Conservation (phyloP, 2,797 vertebrate species). For the Esox lucius region DNA sequence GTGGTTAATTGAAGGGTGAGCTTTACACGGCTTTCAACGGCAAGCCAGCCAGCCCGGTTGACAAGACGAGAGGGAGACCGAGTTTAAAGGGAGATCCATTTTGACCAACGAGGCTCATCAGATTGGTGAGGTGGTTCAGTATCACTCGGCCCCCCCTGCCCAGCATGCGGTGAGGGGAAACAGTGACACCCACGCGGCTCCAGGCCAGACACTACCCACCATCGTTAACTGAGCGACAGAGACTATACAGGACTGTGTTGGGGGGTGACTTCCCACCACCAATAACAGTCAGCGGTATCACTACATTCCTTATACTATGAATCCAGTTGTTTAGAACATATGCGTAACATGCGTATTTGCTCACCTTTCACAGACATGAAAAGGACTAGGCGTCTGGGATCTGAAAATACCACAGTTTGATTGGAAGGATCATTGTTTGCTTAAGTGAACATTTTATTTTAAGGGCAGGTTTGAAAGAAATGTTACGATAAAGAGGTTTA, state of each 20-base stretch:
- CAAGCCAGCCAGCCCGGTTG: background rate
- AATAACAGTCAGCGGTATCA: background rate
- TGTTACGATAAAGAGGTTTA: no score
- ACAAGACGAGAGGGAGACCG: background rate
- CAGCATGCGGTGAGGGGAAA: conserved; percentile 15
- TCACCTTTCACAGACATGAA: no score
- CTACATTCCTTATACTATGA: background rate
- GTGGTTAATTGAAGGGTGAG: conserved; percentile 57
- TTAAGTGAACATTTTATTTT: no score
- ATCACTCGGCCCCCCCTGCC: background rate
- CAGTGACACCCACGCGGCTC: conserved; percentile 30
- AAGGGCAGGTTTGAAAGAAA: no score
- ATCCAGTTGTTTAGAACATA: background rate
- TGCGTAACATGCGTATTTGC: no score
- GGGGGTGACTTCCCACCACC: background rate
- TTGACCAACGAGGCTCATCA: background rate
- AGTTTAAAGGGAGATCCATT: background rate
- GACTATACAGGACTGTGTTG: background rate
- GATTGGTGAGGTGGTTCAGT: background rate
- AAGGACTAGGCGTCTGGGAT: no score
- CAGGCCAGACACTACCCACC: conserved; percentile 30
- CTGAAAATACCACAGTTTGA: no score
- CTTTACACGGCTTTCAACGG: conserved; percentile 38
- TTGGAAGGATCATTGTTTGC: no score
- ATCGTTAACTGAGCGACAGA: conserved; percentile 19